Conservation (phyloP, 1,140 invertebrate genomes). For the Drosophila novamexicana region DNA sequence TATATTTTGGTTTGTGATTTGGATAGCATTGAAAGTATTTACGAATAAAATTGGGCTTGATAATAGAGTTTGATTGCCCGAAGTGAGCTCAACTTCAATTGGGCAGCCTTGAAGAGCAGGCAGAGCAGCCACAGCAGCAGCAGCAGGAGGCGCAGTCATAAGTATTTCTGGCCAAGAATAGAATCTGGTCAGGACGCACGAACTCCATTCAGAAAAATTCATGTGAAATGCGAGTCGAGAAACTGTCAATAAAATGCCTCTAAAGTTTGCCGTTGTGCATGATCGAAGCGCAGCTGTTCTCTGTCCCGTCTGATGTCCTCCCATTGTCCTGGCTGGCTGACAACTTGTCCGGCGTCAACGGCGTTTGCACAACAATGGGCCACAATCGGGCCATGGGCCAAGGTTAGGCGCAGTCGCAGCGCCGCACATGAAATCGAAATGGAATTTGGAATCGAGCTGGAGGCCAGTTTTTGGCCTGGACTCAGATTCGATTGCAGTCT, state of each 20-base stretch:
- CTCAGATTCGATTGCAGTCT: background rate
- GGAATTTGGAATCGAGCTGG: background rate
- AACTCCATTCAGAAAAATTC: conserved; percentile 30
- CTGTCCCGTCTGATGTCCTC: conserved; percentile 5
- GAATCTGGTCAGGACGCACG: background rate
- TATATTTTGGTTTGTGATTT: too few species aligned
- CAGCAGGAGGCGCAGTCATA: conserved; percentile 17
- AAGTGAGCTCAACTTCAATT: background rate
- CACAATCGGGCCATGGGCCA: conserved; percentile 13
- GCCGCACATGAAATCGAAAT: background rate
- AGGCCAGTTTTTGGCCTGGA: background rate
- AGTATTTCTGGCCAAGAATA: conserved; percentile 14
- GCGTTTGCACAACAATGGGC: conserved; percentile 39
- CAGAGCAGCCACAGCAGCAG: background rate
- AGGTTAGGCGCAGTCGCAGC: conserved; percentile 7
- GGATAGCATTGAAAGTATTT: too few species aligned
- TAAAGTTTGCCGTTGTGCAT: background rate
- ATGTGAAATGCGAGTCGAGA: conserved; percentile 12
- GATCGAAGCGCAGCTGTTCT: conserved; percentile 5
- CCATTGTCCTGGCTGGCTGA: conserved; percentile 15
- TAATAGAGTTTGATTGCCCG: background rate
- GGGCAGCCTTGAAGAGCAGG: conserved; percentile 6
- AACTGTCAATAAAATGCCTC: conserved; percentile 16
- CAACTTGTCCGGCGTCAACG: conserved; percentile 32
- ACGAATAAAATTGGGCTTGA: too few species aligned